Base-by-base conservation (phyloP, 2,113 vertebrate species). In the Aepyceros melampus region DNA sequence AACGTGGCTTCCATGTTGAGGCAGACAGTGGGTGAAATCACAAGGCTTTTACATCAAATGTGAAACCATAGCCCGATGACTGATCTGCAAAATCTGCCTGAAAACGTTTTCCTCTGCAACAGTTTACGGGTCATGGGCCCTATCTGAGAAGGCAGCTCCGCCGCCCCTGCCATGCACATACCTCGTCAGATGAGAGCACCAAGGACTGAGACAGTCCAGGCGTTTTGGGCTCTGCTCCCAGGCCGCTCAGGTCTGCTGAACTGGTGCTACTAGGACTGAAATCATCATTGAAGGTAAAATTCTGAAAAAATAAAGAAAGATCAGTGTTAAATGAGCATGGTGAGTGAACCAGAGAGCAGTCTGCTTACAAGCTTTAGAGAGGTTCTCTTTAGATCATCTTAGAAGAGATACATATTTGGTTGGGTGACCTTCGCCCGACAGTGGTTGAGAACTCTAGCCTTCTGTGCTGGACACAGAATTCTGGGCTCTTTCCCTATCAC, bases 231-330 rank as follows among this genome's bases (percentile, higher is more conserved):
- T 99, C 99, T 15, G 99, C 98, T 98, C 99, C 98, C 93, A 99
- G 98, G 40, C 99, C 99, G 0, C 99, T 99, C 98, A 99, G 92
- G 96, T 99, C 99, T 94, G 99, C 99, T 0, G 99, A 99, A 97
- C 99, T 99, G 89, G 99, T 99, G 97, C 99, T 99, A 99, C 99
- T 99, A 98, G 99, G 99, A 33, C 99, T 99, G 98, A 99, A 99
- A 97, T 99, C 99, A 71, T 99, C 99, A 0, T 98, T 99, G 97
- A 99, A 97, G 3, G 98, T 94, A 40, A 99, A 99, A 88, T 99
- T 99, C 99, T 99, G 98, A 10, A 90, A 95, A 98, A 91, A 98
- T 62, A 98, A 98, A 97, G 8, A 81, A 56, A 88, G 84, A 21
- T 33, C 2, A 40, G 93, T 55, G 93, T 98, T 84, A 98, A 83